Evolutionary conservation across 2,797 vertebrate species (phyloP).

Genomic region (Cetoscarus ocellatus): DNA sequence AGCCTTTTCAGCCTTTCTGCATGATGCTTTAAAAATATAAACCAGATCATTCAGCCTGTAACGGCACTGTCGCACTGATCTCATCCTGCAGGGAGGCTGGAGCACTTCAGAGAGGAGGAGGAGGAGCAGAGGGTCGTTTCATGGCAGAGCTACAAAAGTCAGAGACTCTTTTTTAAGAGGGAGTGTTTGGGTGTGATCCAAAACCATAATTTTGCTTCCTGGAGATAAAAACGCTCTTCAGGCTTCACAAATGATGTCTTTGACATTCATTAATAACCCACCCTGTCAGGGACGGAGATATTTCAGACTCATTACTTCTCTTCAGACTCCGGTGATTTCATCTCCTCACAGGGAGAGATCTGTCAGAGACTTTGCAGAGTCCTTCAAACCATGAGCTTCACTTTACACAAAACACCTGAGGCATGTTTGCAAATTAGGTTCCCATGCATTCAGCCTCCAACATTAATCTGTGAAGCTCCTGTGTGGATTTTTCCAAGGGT

Average conservation of each 20-base stretch:
- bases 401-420: not conserved
- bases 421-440: not conserved
- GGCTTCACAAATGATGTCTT: constrained; percentile 14
- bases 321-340: not conserved
- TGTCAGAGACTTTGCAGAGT: not conserved
- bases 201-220: constrained; percentile 18
- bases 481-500: too few species aligned
- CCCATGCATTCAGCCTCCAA: not conserved
- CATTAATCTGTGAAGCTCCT: not conserved
- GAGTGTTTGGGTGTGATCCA: constrained; percentile 27
- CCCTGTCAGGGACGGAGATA: not conserved
- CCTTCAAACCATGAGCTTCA: too few species aligned
- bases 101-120: not conserved
- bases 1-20: not conserved
- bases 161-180: constrained; percentile 7
- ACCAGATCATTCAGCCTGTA: not conserved
- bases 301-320: not conserved
- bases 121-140: constrained; percentile 4
- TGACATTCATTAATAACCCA: constrained; percentile 32
- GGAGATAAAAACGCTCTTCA: constrained; percentile 20
- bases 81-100: not conserved
- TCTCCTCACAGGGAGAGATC: not conserved
- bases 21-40: not conserved
- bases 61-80: not conserved
- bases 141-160: constrained; percentile 24